Evolutionary conservation across 2,113 vertebrate species (phyloP).

Genomic region (Tragelaphus strepsiceros): DNA sequence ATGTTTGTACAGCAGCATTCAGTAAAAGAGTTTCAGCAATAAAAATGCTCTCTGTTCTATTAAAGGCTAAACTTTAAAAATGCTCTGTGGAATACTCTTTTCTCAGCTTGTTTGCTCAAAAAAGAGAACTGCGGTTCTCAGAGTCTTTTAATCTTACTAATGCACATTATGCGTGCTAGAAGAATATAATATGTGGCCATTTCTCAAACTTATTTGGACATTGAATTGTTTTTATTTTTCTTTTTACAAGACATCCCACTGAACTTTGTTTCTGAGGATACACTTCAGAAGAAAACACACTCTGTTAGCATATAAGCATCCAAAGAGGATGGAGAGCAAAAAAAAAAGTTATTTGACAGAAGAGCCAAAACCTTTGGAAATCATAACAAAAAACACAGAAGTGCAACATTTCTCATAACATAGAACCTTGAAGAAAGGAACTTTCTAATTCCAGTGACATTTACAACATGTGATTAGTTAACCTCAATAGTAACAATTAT

Average conservation of each 20-base stretch:
- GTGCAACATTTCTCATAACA: background rate
- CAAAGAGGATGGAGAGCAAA: background rate
- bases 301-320: background rate
- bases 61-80: background rate
- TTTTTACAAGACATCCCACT: background rate
- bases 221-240: background rate
- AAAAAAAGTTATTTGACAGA: background rate
- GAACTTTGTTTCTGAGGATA: background rate
- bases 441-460: background rate
- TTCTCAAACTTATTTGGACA: background rate
- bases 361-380: background rate
- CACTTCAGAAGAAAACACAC: background rate
- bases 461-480: background rate
- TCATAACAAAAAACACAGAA: background rate
- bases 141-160: background rate
- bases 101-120: background rate
- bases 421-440: background rate
- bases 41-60: slow-evolving; percentile 36
- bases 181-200: background rate
- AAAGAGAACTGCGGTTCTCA: background rate
- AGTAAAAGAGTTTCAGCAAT: slow-evolving; percentile 7
- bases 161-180: background rate
- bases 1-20: slow-evolving; percentile 20
- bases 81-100: background rate
- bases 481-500: background rate